Conservation (phyloP, 53 echinoderm and acorn worm species). For the Actinopyga echinites region DNA sequence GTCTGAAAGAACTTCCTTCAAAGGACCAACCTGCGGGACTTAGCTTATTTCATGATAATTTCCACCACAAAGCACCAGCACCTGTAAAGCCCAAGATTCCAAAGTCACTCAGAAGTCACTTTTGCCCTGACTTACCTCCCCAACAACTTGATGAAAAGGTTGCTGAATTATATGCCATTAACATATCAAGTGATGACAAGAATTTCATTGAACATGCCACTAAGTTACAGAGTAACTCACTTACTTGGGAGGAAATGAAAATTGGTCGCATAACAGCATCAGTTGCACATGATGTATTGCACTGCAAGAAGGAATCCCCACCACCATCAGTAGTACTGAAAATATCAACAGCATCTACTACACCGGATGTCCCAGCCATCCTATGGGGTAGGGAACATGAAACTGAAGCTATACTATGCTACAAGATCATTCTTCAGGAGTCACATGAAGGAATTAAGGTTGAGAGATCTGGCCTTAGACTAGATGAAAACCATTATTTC, state of each 20-base stretch:
- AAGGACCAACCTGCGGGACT: slow-evolving; percentile 35
- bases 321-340: slow-evolving; percentile 22
- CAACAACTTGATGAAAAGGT: no score
- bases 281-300: slow-evolving; percentile 21
- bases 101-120: slow-evolving; percentile 14
- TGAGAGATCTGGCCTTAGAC: neutral
- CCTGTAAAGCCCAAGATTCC: slow-evolving; percentile 7
- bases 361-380: no score
- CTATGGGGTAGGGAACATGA: no score
- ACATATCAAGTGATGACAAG: slow-evolving; percentile 8
- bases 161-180: neutral
- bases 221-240: slow-evolving; percentile 14
- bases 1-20: slow-evolving; percentile 15
- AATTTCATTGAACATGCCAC: slow-evolving; percentile 37
- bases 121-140: neutral
- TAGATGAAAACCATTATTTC: neutral
- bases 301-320: slow-evolving; percentile 30
- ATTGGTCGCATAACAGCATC: slow-evolving; percentile 46
- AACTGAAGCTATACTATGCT: no score
- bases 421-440: neutral
- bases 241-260: slow-evolving; percentile 38
- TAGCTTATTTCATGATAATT: slow-evolving; percentile 33
- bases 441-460: neutral
- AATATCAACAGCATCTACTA: neutral
- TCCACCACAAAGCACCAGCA: slow-evolving; percentile 7